A percentile compares a stretch with the other conserved stretches of the same genome.
Evolutionary conservation across 2,797 vertebrate genomes (phyloP).

Genomic region (Enoplosus armatus): DNA sequence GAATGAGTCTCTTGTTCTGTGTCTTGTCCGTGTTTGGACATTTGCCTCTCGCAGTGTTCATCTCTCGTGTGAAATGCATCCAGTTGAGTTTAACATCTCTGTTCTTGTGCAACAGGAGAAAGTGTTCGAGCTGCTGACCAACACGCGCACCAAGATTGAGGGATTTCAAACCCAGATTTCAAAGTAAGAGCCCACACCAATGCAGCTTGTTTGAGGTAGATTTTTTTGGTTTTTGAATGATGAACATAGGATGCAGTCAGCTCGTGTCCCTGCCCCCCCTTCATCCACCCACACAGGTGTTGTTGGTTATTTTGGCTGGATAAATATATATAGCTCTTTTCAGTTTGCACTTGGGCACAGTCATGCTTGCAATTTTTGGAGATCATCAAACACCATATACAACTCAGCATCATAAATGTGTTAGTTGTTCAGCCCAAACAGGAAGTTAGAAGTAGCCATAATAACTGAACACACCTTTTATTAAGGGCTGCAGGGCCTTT

Average conservation of each 20-base stretch:
- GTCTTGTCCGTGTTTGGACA: background rate
- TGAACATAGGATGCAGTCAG: background rate
- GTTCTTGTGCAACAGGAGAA: conserved; percentile 86
- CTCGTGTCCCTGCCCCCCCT: background rate
- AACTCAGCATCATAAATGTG: background rate
- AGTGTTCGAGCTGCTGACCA: conserved; percentile 92
- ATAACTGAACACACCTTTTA: background rate
- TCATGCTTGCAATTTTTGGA: background rate
- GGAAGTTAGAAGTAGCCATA: background rate
- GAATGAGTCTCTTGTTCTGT: background rate
- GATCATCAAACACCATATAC: background rate
- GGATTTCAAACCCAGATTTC: conserved; percentile 92
- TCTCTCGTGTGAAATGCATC: background rate
- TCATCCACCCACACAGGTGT: background rate
- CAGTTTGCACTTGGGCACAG: background rate
- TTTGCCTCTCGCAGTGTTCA: background rate
- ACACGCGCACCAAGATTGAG: conserved; percentile 91
- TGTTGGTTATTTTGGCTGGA: background rate
- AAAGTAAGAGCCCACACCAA: conserved; percentile 83
- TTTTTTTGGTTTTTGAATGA: background rate
- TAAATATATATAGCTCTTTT: background rate
- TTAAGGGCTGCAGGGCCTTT: background rate
- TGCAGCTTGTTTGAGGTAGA: background rate
- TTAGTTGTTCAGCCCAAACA: background rate
- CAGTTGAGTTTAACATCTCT: background rate